phyloP scores from a whole-genome alignment of 2,113 vertebrate species.

The Otis tarda region DNA sequence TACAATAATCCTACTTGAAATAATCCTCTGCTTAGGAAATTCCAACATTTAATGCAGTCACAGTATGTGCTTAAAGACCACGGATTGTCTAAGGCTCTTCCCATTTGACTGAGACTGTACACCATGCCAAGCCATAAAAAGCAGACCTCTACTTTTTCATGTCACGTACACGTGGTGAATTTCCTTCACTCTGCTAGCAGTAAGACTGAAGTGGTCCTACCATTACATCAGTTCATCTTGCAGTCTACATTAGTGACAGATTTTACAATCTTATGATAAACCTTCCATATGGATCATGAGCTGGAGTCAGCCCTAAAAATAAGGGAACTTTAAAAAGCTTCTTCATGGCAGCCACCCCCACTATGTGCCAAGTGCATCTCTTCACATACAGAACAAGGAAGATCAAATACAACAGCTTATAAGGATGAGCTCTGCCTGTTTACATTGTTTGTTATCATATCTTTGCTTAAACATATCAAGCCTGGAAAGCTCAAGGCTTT shows the following conservation, averaged over 20 bases:
- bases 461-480: neutral
- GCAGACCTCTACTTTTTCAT: neutral
- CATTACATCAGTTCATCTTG: neutral
- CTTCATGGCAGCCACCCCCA: neutral
- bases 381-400: neutral
- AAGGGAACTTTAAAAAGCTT: neutral
- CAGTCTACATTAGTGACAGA: neutral
- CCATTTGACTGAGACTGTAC: neutral
- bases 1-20: neutral
- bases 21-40: neutral
- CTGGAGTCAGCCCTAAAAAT: neutral
- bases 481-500: neutral
- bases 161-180: fast-evolving
- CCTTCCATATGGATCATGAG: neutral
- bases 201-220: neutral
- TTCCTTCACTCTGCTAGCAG: neutral
- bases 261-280: neutral
- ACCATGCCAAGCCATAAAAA: neutral
- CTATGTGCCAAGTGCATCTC: neutral
- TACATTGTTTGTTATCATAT: neutral
- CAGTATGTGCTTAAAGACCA: neutral
- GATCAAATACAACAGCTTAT: neutral
- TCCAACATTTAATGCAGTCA: neutral
- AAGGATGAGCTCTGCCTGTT: neutral
- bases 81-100: neutral